Conservation (phyloP, 2,888 invertebrate species). For the Cheilosia variabilis region DNA sequence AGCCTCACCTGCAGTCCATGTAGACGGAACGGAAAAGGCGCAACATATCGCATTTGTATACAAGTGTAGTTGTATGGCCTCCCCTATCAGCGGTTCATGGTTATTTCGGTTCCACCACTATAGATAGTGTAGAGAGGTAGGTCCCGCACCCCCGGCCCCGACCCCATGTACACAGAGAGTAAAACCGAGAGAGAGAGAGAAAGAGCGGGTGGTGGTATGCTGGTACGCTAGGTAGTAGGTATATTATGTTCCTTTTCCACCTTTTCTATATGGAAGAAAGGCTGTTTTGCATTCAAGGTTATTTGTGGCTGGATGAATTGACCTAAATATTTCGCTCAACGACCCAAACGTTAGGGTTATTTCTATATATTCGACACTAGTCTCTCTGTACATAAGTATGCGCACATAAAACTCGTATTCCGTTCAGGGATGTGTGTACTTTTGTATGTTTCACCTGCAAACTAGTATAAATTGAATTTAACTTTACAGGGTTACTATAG, state of each 20-base stretch:
- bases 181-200: constrained; percentile 33
- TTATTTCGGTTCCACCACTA: constrained; percentile 51
- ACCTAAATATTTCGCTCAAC: constrained; percentile 83
- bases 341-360: constrained; percentile 83
- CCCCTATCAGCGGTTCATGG: constrained; percentile 66
- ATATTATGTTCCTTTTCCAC: constrained; percentile 14
- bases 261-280: constrained; percentile 77
- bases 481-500: constrained; percentile 53
- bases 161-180: not conserved
- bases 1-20: not conserved
- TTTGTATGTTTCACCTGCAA: constrained; percentile 77
- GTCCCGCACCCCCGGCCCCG: not conserved
- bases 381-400: constrained; percentile 44
- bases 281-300: constrained; percentile 83
- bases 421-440: constrained; percentile 67
- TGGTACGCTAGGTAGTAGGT: not conserved
- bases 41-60: constrained; percentile 29
- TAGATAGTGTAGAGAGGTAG: constrained; percentile 42
- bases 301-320: constrained; percentile 83
- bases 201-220: constrained; percentile 32
- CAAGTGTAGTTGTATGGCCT: constrained; percentile 19
- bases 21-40: constrained; percentile 4
- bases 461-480: constrained; percentile 71
- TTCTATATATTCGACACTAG: constrained; percentile 71
- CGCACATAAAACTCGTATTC: constrained; percentile 29